Percentiles rank a stretch among this genome's conserved stretches.
phyloP scores from a whole-genome alignment of 1,140 invertebrate species.

The Drosophila arizonae region DNA sequence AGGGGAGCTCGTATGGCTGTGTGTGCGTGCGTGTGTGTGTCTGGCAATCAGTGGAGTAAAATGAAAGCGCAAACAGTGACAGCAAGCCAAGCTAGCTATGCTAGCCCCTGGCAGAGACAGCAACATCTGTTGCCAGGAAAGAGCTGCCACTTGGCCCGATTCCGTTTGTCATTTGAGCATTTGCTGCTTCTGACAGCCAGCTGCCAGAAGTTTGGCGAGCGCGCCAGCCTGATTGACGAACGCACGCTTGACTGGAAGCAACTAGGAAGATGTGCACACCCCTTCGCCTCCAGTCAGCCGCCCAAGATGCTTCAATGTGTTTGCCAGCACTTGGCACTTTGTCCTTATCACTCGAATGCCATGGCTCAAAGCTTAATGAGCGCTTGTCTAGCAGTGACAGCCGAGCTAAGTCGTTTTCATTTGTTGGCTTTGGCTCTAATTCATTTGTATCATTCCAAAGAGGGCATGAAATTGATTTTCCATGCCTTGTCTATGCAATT shows the following conservation, averaged over 20 bases:
- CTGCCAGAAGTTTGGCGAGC: slow-evolving; percentile 69
- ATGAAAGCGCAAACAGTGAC: slow-evolving; percentile 46
- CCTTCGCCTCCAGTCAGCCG: neutral
- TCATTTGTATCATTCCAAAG: slow-evolving; percentile 40
- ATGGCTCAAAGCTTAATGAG: slow-evolving; percentile 75
- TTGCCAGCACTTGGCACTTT: slow-evolving; percentile 37
- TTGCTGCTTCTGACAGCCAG: slow-evolving; percentile 70
- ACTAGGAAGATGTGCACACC: neutral
- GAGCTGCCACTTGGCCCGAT: slow-evolving; percentile 42
- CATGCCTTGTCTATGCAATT: slow-evolving; percentile 16
- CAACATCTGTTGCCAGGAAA: slow-evolving; percentile 57
- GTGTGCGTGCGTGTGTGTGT: neutral
- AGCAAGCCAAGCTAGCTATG: neutral
- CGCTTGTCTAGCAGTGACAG: slow-evolving; percentile 74
- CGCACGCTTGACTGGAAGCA: slow-evolving; percentile 43
- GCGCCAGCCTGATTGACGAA: slow-evolving; percentile 64
- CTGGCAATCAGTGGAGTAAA: slow-evolving; percentile 45
- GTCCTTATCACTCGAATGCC: slow-evolving; percentile 62
- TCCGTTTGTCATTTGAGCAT: slow-evolving; percentile 77
- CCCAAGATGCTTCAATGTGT: slow-evolving; percentile 36
- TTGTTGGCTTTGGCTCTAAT: slow-evolving; percentile 38
- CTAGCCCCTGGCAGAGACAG: slow-evolving; percentile 7
- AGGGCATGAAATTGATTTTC: slow-evolving; percentile 51
- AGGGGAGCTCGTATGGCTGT: neutral
- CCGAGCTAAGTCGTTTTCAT: slow-evolving; percentile 63